These are phyloP conservation scores for Geotrypetes seraphini DNA, from an alignment of 2,797 vertebrate genomes.

Conservation along the genomic window DNA sequence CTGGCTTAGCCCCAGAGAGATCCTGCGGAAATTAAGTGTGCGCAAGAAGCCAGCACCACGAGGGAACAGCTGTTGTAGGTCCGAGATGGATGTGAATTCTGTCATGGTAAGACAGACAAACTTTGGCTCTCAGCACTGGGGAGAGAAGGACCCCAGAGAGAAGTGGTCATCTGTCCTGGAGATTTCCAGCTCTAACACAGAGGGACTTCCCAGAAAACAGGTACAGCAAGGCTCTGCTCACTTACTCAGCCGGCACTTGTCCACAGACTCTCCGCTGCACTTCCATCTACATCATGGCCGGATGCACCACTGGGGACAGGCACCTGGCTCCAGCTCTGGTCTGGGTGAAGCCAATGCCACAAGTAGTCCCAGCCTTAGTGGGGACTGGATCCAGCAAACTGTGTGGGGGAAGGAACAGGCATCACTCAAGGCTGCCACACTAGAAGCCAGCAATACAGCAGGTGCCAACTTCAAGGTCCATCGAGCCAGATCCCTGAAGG, in stretches of 20 bases:
- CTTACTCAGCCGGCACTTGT: constrained; percentile 55
- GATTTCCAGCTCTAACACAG: constrained; percentile 44
- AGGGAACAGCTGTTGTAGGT: neutral
- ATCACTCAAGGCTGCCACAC: neutral
- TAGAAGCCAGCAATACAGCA: neutral
- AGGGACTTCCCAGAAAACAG: constrained; percentile 1
- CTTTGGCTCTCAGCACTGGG: neutral
- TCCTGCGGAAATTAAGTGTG: neutral
- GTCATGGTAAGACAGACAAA: neutral
- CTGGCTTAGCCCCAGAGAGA: constrained; percentile 2
- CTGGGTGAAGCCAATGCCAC: neutral
- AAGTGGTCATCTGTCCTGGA: constrained; percentile 70
- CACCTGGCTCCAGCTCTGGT: neutral
- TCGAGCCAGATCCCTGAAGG: constrained; percentile 63
- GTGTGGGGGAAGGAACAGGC: neutral
- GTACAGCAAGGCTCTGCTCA: constrained; percentile 62
- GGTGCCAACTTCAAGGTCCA: neutral
- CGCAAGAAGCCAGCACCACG: neutral
- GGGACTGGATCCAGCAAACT: neutral
- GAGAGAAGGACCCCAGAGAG: constrained; percentile 17
- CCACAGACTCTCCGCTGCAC: constrained; percentile 38
- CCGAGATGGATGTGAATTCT: neutral
- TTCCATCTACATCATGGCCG: constrained; percentile 26
- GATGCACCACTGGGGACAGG: neutral
- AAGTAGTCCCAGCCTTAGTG: constrained; percentile 1